phyloP scores from a whole-genome alignment of 64 coral and sea anemone genomes.

The Stichodactyla helianthus region DNA sequence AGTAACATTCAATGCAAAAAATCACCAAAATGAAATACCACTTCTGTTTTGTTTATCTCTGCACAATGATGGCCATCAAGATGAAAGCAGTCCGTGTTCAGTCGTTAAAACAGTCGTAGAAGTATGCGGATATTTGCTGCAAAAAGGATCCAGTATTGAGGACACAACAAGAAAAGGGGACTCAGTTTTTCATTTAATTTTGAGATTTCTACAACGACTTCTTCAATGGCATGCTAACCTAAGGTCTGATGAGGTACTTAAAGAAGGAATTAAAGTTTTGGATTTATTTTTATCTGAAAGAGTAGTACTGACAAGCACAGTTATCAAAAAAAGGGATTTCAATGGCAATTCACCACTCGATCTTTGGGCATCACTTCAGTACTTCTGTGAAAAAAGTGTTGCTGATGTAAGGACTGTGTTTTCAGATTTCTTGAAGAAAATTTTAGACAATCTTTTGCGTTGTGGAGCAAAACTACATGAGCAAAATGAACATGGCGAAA shows the following conservation, averaged over 20 bases:
- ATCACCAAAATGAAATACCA: not conserved
- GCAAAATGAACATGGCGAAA: not conserved
- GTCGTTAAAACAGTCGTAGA: not conserved
- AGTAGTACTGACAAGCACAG: not conserved
- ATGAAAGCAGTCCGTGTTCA: not conserved
- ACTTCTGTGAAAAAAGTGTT: not conserved
- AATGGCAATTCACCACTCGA: slow-evolving; percentile 13
- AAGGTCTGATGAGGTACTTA: not conserved
- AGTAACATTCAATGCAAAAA: not conserved
- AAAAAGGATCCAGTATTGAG: not conserved
- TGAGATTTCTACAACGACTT: not conserved
- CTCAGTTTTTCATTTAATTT: not conserved
- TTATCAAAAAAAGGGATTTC: not conserved
- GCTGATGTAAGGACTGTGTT: not conserved
- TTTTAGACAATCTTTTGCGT: not conserved
- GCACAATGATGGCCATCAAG: not conserved
- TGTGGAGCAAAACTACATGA: not conserved
- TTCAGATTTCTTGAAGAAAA: not conserved
- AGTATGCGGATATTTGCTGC: not conserved
- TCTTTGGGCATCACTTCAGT: not conserved
- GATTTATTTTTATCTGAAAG: not conserved
- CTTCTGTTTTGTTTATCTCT: not conserved
- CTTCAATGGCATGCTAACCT: not conserved
- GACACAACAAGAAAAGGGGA: not conserved
- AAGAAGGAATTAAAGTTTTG: not conserved